A percentile compares a stretch with the other conserved stretches of the same genome.
phyloP scores from a whole-genome alignment of 2,888 invertebrate species.

The Drosophila melanosoma region DNA sequence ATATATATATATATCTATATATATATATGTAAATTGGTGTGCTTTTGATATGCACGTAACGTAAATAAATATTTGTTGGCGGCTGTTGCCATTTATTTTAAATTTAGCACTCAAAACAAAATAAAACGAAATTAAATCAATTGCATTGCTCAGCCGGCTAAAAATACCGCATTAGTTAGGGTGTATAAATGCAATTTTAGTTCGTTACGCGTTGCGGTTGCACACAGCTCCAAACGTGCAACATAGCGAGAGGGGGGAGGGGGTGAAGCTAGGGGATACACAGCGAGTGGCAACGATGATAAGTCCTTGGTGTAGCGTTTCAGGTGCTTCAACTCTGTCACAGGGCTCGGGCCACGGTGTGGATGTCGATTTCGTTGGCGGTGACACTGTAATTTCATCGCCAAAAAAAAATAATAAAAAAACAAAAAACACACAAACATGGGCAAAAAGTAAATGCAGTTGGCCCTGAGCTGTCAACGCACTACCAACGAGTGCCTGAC shows the following conservation, averaged over 20 bases:
- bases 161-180: slow-evolving; percentile 74
- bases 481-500: slow-evolving; percentile 23
- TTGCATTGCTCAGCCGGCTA: slow-evolving; percentile 37
- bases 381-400: slow-evolving; percentile 72
- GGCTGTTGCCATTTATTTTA: slow-evolving; percentile 62
- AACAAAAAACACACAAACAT: slow-evolving; percentile 8
- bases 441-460: slow-evolving; percentile 75
- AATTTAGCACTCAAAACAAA: slow-evolving; percentile 44
- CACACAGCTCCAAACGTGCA: slow-evolving; percentile 33
- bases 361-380: slow-evolving; percentile 42
- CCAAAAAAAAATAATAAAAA: slow-evolving; percentile 48
- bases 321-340: slow-evolving; percentile 73
- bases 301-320: slow-evolving; percentile 72
- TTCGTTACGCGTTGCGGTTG: slow-evolving; percentile 76
- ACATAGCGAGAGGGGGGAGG: neutral
- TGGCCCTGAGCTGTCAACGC: slow-evolving; percentile 77
- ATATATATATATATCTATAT: neutral
- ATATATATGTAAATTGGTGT: slow-evolving; percentile 14
- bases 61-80: slow-evolving; percentile 71
- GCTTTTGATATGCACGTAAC: slow-evolving; percentile 39
- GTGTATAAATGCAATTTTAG: slow-evolving; percentile 76
- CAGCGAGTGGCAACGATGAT: slow-evolving; percentile 20
- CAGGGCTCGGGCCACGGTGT: slow-evolving; percentile 38
- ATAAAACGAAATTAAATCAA: slow-evolving; percentile 61
- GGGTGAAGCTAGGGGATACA: neutral